Conservation (phyloP, 2,888 invertebrate genomes). For the Volucella zonaria region DNA sequence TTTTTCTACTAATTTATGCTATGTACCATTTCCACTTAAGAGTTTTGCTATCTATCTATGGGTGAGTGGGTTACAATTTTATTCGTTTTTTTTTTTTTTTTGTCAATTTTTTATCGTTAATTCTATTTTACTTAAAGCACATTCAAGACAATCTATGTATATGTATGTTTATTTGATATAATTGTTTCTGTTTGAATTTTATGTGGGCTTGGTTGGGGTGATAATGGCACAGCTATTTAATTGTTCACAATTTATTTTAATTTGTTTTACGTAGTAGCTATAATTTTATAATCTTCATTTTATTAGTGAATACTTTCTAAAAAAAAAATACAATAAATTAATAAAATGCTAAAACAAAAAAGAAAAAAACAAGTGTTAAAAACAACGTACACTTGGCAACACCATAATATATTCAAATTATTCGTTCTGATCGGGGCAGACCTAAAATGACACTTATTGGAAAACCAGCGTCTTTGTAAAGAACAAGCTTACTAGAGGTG, state of each 20-base stretch:
- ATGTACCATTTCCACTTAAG: constrained; percentile 39
- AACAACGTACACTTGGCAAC: too few relatives aligned
- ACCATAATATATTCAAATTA: too few relatives aligned
- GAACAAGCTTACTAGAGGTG: too few relatives aligned
- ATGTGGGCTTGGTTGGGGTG: constrained; percentile 28
- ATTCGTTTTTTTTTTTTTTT: constrained; percentile 18
- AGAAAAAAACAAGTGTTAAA: constrained; percentile 7
- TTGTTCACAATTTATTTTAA: constrained; percentile 15
- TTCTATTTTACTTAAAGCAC: constrained; percentile 49
- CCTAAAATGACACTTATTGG: too few relatives aligned
- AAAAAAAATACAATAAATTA: neutral
- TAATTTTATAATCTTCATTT: neutral
- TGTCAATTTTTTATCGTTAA: constrained; percentile 13
- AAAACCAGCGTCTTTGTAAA: too few relatives aligned
- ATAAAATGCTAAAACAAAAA: constrained; percentile 5
- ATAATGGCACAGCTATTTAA: constrained; percentile 54
- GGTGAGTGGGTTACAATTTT: constrained; percentile 30
- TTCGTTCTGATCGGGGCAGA: too few relatives aligned
- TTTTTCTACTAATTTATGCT: constrained; percentile 34
- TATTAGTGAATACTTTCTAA: neutral
- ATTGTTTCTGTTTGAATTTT: constrained; percentile 15
- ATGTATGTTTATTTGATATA: neutral
- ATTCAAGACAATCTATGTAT: constrained; percentile 42
- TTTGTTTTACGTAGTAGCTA: neutral
- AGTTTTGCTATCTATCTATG: constrained; percentile 53